Percentiles rank a stretch among this genome's conserved stretches.
Conservation (phyloP, 2,113 vertebrate genomes). For the Ardeotis arabs region DNA sequence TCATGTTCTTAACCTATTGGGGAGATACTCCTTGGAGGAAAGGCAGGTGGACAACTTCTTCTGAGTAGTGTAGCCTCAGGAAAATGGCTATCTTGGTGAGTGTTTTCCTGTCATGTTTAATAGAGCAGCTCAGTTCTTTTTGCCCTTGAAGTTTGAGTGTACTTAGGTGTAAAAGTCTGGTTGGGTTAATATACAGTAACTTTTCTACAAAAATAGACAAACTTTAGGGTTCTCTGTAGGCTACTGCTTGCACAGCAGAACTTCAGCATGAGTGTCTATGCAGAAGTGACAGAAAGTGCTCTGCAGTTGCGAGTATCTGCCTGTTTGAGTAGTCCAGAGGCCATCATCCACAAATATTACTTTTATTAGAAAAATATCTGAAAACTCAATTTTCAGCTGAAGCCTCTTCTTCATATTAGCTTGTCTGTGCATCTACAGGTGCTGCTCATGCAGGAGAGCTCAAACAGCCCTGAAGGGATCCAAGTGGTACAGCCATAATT, state of each 20-base stretch:
- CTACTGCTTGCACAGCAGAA: not conserved
- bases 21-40: not conserved
- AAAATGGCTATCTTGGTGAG: not conserved
- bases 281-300: not conserved
- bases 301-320: not conserved
- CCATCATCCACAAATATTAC: not conserved
- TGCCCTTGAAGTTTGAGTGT: not conserved
- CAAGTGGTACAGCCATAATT: not conserved
- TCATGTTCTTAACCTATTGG: accelerated
- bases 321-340: not conserved
- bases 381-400: not conserved
- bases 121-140: not conserved
- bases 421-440: not conserved
- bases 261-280: no score
- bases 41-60: not conserved
- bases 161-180: not conserved
- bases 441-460: not conserved
- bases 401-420: not conserved
- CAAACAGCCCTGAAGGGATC: not conserved
- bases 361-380: not conserved
- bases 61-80: not conserved
- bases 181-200: not conserved
- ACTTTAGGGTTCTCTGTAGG: not conserved
- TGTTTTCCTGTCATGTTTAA: not conserved
- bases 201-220: not conserved